Evolutionary conservation across 2,113 vertebrate species (phyloP).

Genomic region (Erythrolamprus reginae): DNA sequence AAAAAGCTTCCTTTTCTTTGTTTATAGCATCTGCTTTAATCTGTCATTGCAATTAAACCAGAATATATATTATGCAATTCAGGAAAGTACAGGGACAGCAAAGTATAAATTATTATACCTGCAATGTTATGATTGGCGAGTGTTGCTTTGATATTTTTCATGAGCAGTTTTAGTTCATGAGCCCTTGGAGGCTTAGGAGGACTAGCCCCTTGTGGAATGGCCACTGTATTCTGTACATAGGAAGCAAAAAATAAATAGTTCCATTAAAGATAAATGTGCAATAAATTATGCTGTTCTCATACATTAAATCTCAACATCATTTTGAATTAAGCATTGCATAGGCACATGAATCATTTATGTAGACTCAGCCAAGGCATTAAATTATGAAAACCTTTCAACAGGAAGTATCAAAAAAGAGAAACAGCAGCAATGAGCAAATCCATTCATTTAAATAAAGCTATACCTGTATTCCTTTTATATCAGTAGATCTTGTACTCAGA

Average conservation of each 20-base stretch:
- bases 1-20: background rate
- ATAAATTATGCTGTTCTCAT: background rate
- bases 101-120: slow-evolving; percentile 62
- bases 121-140: slow-evolving; percentile 67
- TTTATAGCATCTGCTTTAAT: background rate
- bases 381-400: background rate
- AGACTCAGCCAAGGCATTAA: background rate
- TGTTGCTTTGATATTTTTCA: slow-evolving; percentile 79
- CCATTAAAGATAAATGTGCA: background rate
- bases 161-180: slow-evolving; percentile 87
- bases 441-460: background rate
- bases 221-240: slow-evolving; percentile 40
- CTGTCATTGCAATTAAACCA: background rate
- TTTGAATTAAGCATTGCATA: background rate
- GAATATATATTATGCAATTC: background rate
- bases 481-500: slow-evolving; percentile 75
- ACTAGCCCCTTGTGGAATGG: slow-evolving; percentile 67
- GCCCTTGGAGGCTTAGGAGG: slow-evolving; percentile 92
- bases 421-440: background rate
- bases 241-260: slow-evolving; percentile 20
- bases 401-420: background rate
- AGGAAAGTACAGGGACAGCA: background rate
- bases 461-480: slow-evolving; percentile 76
- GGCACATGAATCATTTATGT: background rate
- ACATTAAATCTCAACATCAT: background rate